Evolutionary conservation across 2,797 vertebrate genomes (phyloP).

Genomic region (Dallia pectoralis): DNA sequence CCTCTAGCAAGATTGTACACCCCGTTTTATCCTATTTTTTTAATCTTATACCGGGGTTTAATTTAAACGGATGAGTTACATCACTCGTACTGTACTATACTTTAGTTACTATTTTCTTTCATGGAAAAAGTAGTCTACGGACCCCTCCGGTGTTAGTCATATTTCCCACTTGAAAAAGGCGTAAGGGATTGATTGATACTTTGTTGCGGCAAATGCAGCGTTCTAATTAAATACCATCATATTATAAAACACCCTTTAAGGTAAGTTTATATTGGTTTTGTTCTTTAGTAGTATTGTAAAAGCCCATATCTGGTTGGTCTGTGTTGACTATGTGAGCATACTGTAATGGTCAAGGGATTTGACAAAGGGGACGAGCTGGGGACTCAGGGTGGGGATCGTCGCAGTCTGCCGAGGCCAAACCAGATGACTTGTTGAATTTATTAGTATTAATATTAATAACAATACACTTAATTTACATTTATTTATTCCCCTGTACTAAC

Average conservation of each 20-base stretch:
- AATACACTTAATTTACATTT: neutral
- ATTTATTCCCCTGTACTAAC: neutral
- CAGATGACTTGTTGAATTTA: neutral
- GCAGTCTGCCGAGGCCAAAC: neutral
- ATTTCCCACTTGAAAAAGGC: neutral
- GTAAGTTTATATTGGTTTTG: conserved; percentile 42
- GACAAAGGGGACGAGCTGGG: conserved; percentile 38
- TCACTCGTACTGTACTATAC: neutral
- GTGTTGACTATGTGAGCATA: neutral
- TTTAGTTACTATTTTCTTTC: neutral
- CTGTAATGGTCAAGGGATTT: neutral
- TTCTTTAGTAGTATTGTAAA: neutral
- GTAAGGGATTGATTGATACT: neutral
- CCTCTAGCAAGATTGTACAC: neutral
- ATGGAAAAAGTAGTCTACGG: neutral
- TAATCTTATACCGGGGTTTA: neutral
- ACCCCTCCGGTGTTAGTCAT: too few relatives aligned
- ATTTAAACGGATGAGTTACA: neutral
- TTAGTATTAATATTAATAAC: neutral
- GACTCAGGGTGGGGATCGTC: conserved; percentile 50
- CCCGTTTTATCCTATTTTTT: neutral
- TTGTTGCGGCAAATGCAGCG: conserved; percentile 36
- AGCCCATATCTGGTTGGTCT: too few relatives aligned
- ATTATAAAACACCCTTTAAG: conserved; percentile 9
- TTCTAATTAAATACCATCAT: conserved; percentile 12